Base-by-base conservation (phyloP, 1,140 invertebrate species). In the Meloidogyne hapla region DNA sequence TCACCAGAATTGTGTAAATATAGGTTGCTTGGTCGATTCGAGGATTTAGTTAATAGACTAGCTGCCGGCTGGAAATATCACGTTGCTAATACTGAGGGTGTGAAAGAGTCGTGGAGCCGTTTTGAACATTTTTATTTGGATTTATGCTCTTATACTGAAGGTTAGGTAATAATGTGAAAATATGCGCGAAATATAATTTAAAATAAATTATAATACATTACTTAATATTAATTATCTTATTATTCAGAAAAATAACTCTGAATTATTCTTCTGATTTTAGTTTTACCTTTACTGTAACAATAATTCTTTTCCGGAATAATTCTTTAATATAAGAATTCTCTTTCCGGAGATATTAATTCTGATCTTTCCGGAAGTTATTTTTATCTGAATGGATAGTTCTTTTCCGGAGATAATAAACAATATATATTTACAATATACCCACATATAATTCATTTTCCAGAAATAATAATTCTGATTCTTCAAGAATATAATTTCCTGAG, bases 11-110 rank as follows among this genome's bases (percentile, higher is more conserved):
- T 87, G 15, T 85, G 84, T 70, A 75, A 79, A 74, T 70, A 85
- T 73, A 79, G 77, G n/a, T 63, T 85, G 9, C 42, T 85, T n/a
- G 62, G 66, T 21, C 81, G 77, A 10, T 80, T 85, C 33, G 84
- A 85, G 67, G 79, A 85, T 23, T 75, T 85, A 25, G 78, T 84
- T 21, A 85, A 85, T 77, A 74, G 78, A 38, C 65, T 85, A 12
- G 72, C 79, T 40, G 77, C 83, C 28, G 84, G 84, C 25, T 85
- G 84, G 84, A 87, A 85, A 65, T 85, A 87, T 75, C 84, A 85
- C 75, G 85, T 85, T 26, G 84, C 84, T 12, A 87, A 86, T 73
- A 85, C 85, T 3, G 81, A 86, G 2, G 77, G 74, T 15, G 81
- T 85, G 38, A 87, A 87, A 74, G 79, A 85, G 33, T 65, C 85